phyloP scores from a whole-genome alignment of 2,113 vertebrate species.

The Aptenodytes forsteri region DNA sequence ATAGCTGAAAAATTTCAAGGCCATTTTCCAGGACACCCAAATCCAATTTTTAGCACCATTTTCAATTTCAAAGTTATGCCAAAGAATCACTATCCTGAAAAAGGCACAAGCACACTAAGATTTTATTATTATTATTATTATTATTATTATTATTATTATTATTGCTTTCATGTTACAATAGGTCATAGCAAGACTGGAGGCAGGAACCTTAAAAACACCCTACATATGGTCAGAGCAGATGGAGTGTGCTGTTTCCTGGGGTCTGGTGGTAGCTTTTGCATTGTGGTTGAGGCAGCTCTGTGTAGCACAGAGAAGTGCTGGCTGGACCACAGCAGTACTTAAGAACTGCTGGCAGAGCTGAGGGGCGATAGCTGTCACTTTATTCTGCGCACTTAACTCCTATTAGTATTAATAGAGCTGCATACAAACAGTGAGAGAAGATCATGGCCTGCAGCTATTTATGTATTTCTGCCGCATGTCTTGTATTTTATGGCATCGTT shows the following conservation, averaged over 20 bases:
- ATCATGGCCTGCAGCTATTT: conserved; percentile 53
- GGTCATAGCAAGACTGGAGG: not conserved
- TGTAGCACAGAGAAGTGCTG: not conserved
- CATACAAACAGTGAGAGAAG: conserved; percentile 34
- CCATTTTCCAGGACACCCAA: not conserved
- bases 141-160: not conserved
- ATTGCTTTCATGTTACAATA: not conserved
- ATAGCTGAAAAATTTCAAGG: not conserved
- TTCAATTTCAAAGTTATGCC: not conserved
- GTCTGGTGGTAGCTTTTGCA: not conserved
- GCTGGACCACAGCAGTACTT: not conserved
- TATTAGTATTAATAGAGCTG: conserved; percentile 50
- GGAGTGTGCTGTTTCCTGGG: not conserved
- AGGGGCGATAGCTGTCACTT: conserved; percentile 36
- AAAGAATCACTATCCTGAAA: not conserved
- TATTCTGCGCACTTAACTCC: conserved; percentile 64
- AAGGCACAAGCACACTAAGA: not conserved
- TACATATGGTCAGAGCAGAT: not conserved
- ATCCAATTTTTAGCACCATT: not conserved
- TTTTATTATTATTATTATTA: not conserved
- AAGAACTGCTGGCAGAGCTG: conserved; percentile 23
- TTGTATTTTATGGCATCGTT: conserved; percentile 6
- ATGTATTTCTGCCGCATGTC: conserved; percentile 21
- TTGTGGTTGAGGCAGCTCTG: not conserved
- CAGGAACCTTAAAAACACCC: not conserved